Base-by-base conservation (phyloP, 2,888 invertebrate species). In the Pachymerium ferrugineum region DNA sequence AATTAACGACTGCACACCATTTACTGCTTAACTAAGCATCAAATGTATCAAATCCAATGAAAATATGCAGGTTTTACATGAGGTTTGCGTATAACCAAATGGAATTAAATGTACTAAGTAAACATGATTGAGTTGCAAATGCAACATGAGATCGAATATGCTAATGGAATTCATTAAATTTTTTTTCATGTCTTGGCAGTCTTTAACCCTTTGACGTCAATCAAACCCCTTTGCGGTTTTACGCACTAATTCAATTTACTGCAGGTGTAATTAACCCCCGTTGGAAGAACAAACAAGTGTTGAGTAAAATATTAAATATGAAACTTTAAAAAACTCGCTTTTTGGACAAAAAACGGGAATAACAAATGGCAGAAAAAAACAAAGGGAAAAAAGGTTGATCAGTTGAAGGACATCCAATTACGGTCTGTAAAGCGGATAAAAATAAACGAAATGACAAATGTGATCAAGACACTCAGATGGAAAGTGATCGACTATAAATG, bases 151-250 rank as follows among this genome's bases (percentile, higher is more conserved):
- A 54, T 54, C 47, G 47, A 54, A 54, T 22, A 54, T 54, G 47
- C 47, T 54, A 54, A 54, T 54, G 22, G 22, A 54, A 54, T 16
- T 54, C 47, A 16, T 54, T 54, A 22, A n/a, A 1, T 19, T 54
- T 47, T 54, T 54, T 54, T 5, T 54, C 47, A 54, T 5, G n/a
- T n/a, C n/a, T n/a, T n/a, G n/a, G n/a, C n/a, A n/a, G n/a, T n/a
- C n/a, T n/a, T 54, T 54, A 54, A 54, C 47, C 47, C 47, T 10
- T 47, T 47, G 47, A 47, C 47, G 47, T 47, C 47, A 47, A 47
- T 47, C 47, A 47, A 47, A 47, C 19, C 47, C 47, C 47, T 10
- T 16, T 54, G 47, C 47, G 19, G 47, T 19, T 54, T n/a, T 6
- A 54, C 10, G 19, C 0, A 19, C 47, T 54, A 54, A 54, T 54